These are phyloP conservation scores for Lobophora halterata DNA, from an alignment of 2,888 invertebrate species.

Conservation along the genomic window DNA sequence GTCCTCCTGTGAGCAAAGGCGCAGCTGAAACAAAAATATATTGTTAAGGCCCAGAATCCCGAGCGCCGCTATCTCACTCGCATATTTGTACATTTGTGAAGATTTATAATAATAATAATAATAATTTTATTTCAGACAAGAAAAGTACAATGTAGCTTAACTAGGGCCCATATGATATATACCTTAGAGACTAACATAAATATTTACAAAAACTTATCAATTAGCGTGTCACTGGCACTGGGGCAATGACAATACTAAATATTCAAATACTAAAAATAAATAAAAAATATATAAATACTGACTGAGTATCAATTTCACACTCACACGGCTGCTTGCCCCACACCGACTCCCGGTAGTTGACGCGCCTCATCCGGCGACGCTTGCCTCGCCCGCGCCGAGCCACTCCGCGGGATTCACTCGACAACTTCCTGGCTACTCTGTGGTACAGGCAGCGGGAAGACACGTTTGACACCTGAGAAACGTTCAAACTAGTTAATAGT, in stretches of 20 bases:
- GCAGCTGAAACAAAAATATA: conserved; percentile 16
- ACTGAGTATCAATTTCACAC: neutral
- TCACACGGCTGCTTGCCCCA: conserved; percentile 50
- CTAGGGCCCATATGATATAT: no score
- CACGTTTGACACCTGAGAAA: conserved; percentile 56
- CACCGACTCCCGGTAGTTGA: conserved; percentile 69
- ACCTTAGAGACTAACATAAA: no score
- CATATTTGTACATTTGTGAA: no score
- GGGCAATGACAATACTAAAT: no score
- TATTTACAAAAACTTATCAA: no score
- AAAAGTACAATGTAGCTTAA: no score
- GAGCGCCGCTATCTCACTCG: no score
- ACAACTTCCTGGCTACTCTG: conserved; percentile 53
- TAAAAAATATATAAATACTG: neutral
- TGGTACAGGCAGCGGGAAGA: conserved; percentile 72
- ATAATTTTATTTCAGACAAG: no score
- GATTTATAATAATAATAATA: no score
- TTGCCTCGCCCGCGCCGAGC: conserved; percentile 46
- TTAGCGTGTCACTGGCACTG: no score
- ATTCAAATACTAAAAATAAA: neutral
- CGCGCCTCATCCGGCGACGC: conserved; percentile 53
- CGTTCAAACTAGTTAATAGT: no score
- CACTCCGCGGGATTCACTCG: conserved; percentile 52
- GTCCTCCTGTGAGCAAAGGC: conserved; percentile 25
- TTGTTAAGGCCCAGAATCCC: no score